Evolutionary conservation across 2,888 invertebrate species (phyloP), one percentile per base, ranked within the genome.

Genomic region (Limnephilus lunatus): DNA sequence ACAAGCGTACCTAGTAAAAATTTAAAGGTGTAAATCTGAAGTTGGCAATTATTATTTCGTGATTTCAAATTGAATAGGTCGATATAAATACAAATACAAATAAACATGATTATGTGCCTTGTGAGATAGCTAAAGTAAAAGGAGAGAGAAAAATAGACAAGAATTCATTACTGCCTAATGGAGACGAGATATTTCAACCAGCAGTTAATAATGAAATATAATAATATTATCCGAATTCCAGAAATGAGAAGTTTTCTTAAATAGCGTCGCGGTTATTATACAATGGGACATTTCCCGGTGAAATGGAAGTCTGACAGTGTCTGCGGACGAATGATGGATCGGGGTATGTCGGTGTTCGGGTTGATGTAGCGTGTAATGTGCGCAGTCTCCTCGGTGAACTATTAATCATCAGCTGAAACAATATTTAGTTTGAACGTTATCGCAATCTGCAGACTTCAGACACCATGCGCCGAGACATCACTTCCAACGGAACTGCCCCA

Each of bases 361-460:
- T 87, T 48, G 86, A 87, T 89, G 81, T 80, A 31, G 53, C 83
- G 91, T 89, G 83, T 83, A 81, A 92, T 92, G 81, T 85, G 91
- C 85, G 89, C 85, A 89, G 89, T 89, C 85, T 80, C 82, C 31
- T 68, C 48, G 5, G 53, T 15, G 68, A 87, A 91, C 92, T 91
- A 92, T 92, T 91, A 92, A 92, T 92, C 92, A 92, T 32, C 44
- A 90, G 44, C 81, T 85, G 81, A 90, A 92, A 91, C 92, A 90
- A 91, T 88, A 83, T 88, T 91, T 39, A 89, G 30, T 81, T 32
- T 89, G 30, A 81, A 35, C 81, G 48, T 44, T 83, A 82, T 90
- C 90, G 32, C 90, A 83, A 53, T 81, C 81, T 39, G 53, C n/a
- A 39, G 68, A 68, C 68, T 68, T 68, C 68, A 32, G 32, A 32